Evolutionary conservation across 1,140 invertebrate genomes (phyloP).

Genomic region (Drosophila lacertosa): DNA sequence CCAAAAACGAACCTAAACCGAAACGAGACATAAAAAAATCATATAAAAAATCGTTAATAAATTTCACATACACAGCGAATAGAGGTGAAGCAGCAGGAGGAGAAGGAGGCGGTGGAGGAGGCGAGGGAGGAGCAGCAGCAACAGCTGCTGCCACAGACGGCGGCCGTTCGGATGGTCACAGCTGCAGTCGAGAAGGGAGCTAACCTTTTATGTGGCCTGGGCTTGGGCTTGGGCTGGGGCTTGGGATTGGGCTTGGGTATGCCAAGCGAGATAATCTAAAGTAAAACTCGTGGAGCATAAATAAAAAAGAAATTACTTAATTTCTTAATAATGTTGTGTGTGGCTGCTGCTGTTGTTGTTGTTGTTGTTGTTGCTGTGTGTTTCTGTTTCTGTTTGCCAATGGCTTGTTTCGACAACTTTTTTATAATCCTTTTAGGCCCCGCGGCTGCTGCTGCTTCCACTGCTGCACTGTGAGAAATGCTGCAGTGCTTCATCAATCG

Average conservation of each 20-base stretch:
- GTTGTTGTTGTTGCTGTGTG: conserved; percentile 37
- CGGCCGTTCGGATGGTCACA: conserved; percentile 30
- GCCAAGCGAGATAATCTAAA: conserved; percentile 71
- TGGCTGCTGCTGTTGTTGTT: conserved; percentile 31
- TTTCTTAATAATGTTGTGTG: conserved; percentile 80
- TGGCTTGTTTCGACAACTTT: conserved; percentile 82
- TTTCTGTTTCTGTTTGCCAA: conserved; percentile 60
- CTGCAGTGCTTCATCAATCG: conserved; percentile 45
- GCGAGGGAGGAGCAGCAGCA: conserved; percentile 5
- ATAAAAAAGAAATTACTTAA: conserved; percentile 83
- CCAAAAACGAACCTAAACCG: conserved; percentile 29
- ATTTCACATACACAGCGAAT: conserved; percentile 68
- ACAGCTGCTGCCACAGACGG: conserved; percentile 11
- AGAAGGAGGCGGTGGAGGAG: not conserved
- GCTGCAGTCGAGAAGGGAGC: conserved; percentile 67
- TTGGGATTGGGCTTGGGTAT: conserved; percentile 26
- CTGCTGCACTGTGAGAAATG: conserved; percentile 71
- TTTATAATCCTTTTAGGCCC: conserved; percentile 81
- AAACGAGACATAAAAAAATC: conserved; percentile 73
- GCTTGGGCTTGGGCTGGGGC: conserved; percentile 31
- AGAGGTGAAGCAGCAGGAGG: not conserved
- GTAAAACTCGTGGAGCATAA: conserved; percentile 82
- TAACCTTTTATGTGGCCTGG: conserved; percentile 71
- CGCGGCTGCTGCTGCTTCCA: conserved; percentile 39
- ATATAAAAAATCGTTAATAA: conserved; percentile 82